These are phyloP conservation scores for Acanthurus leucopareius DNA, from an alignment of 2,797 vertebrate species.

Conservation along the genomic window DNA sequence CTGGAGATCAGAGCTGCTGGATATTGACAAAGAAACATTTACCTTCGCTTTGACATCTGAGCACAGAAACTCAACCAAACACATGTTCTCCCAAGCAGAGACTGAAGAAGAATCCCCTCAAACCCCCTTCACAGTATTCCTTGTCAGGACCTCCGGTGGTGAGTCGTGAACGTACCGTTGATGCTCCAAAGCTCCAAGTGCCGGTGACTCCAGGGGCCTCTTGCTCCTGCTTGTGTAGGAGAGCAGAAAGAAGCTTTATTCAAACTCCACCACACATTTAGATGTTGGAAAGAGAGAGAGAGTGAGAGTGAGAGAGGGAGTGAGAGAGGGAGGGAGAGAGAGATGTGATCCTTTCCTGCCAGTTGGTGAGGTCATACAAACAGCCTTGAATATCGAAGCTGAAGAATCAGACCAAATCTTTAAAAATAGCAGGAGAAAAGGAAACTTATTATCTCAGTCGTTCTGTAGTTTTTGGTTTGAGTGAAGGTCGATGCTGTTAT, in stretches of 20 bases:
- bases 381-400: conserved; percentile 41
- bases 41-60: conserved; percentile 35
- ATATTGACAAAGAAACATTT: conserved; percentile 18
- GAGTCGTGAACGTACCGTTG: conserved; percentile 74
- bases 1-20: not conserved
- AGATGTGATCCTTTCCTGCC: conserved; percentile 54
- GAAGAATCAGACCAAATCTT: conserved; percentile 14
- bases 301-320: conserved; percentile 34
- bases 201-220: conserved; percentile 76
- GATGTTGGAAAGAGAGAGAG: conserved; percentile 57
- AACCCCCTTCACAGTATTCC: conserved; percentile 57
- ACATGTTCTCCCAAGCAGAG: conserved; percentile 40
- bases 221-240: conserved; percentile 74
- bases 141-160: conserved; percentile 29
- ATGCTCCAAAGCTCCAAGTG: conserved; percentile 73
- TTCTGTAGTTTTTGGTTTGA: not conserved
- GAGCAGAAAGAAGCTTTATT: conserved; percentile 88
- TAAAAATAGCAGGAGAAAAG: not conserved
- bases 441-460: not conserved
- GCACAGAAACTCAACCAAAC: conserved; percentile 37
- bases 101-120: conserved; percentile 41
- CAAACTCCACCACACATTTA: conserved; percentile 81
- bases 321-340: conserved; percentile 34
- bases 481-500: not conserved
- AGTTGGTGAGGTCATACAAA: conserved; percentile 73